These are phyloP conservation scores for Halocynthia roretzi DNA, from an alignment of 23 tunicate genomes.

Conservation along the genomic window DNA sequence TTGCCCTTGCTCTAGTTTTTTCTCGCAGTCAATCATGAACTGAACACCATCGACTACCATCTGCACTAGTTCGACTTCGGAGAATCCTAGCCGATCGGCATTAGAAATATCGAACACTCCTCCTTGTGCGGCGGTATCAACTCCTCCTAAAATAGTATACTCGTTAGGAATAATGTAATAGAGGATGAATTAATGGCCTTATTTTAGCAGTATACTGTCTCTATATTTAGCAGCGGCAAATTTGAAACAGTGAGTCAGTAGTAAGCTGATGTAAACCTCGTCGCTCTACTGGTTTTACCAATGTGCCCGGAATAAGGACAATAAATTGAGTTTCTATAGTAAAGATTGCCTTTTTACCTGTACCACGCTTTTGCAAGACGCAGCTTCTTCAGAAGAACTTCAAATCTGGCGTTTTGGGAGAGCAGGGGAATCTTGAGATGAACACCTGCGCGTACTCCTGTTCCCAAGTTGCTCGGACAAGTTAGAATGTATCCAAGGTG, in stretches of 20 bases:
- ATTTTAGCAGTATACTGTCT: neutral
- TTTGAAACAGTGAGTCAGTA: neutral
- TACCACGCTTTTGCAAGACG: slow-evolving; percentile 43
- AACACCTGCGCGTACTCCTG: slow-evolving; percentile 49
- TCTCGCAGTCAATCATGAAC: neutral
- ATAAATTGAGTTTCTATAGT: neutral
- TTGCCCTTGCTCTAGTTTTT: neutral
- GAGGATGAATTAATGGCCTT: neutral
- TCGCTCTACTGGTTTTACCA: neutral
- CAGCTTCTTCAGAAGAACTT: slow-evolving; percentile 30
- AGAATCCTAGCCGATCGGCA: slow-evolving; percentile 40
- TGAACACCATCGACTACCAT: slow-evolving; percentile 7
- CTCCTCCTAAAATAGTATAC: slow-evolving; percentile 9
- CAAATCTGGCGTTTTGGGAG: slow-evolving; percentile 27
- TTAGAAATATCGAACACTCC: slow-evolving; percentile 33
- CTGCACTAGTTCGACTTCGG: slow-evolving; percentile 42
- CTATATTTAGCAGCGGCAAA: neutral
- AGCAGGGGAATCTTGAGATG: slow-evolving; percentile 26
- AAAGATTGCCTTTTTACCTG: slow-evolving; percentile 12
- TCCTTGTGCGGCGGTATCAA: slow-evolving; percentile 34
- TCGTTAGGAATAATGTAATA: too few species aligned
- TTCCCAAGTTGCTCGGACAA: slow-evolving; percentile 53
- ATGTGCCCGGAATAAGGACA: too few species aligned
- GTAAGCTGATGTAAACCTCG: neutral
- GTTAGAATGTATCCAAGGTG: slow-evolving; percentile 44